Evolutionary conservation across 2,113 vertebrate genomes (phyloP), one percentile per base, ranked within the genome.

Genomic region (Fulmarus glacialis): DNA sequence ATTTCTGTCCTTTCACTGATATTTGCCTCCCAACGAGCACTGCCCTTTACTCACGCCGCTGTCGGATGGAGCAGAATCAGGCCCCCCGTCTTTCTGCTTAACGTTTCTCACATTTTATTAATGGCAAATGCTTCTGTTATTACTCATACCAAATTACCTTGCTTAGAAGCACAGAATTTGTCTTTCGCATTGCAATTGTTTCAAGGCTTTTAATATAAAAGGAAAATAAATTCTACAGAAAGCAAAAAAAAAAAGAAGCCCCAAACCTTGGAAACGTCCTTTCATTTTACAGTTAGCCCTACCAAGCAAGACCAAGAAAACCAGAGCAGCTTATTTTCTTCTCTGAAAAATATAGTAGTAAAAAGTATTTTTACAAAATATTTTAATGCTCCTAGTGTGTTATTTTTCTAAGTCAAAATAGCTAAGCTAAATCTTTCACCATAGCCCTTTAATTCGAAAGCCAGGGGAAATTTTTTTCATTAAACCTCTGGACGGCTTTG

Each of bases 381-480:
- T 77, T 97, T 94, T 91, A 91, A 97, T 90, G 89, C 53, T 93
- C 30, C 50, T 82, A 77, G 73, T 14, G 93, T 95, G 95, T 94
- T 97, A 94, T 97, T 97, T 91, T 97, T 96, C 83, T 85, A 96
- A 96, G 96, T 96, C 97, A 82, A 94, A 96, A 97, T 77, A 96
- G 96, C 94, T 68, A 82, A 89, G 87, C 94, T 97, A 89, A 97
- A 95, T 96, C 95, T 97, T 97, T 97, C 97, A 97, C 94, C 95
- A 85, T 93, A 91, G 93, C 66, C 70, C 95, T 97, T 97, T 96
- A 97, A 97, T 96, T 97, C 53, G 3, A 96, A 97, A 97, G 97
- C 95, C 96, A 97, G 89, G 96, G 91, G 93, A 97, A 96, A 88
- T 93, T 97, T 97, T 97, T 97, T 97, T 97, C 93, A 97, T 97